Percentiles rank a stretch among this genome's conserved stretches.
Conservation (phyloP, 1,140 invertebrate genomes). For the Cherax quadricarinatus region DNA sequence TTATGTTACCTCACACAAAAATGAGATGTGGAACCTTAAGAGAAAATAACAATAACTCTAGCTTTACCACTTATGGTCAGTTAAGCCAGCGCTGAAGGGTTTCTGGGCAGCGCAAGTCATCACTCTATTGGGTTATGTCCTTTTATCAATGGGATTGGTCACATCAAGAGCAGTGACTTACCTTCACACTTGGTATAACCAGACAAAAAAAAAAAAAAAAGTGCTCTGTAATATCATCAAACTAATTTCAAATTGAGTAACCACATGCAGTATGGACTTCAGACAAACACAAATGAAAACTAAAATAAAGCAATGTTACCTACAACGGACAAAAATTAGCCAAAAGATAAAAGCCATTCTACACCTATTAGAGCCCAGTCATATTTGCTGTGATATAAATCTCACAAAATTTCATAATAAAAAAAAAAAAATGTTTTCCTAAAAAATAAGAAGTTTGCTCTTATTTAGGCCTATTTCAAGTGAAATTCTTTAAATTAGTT, state of each 20-base stretch:
- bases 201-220: slow-evolving; percentile 21
- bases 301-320: slow-evolving; percentile 63
- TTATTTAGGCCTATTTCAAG: slow-evolving; percentile 17
- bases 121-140: slow-evolving; percentile 2
- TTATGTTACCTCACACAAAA: not conserved
- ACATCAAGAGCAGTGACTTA: slow-evolving; percentile 7
- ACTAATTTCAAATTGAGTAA: slow-evolving; percentile 60
- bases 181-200: slow-evolving; percentile 16
- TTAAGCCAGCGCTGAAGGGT: not conserved
- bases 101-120: not conserved
- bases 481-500: slow-evolving; percentile 16
- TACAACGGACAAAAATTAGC: slow-evolving; percentile 62
- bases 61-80: slow-evolving; percentile 3
- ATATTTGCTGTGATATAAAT: slow-evolving; percentile 28
- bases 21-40: too few species aligned
- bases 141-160: slow-evolving; percentile 15
- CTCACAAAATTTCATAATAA: slow-evolving; percentile 26
- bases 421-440: not conserved
- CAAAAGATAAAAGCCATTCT: slow-evolving; percentile 65
- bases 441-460: slow-evolving; percentile 40
- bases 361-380: slow-evolving; percentile 43
- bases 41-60: not conserved
- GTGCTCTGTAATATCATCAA: slow-evolving; percentile 34
- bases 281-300: slow-evolving; percentile 61
- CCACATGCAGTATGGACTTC: slow-evolving; percentile 62